Conservation (phyloP, 2,797 vertebrate genomes). For the Knipowitschia caucasica region DNA sequence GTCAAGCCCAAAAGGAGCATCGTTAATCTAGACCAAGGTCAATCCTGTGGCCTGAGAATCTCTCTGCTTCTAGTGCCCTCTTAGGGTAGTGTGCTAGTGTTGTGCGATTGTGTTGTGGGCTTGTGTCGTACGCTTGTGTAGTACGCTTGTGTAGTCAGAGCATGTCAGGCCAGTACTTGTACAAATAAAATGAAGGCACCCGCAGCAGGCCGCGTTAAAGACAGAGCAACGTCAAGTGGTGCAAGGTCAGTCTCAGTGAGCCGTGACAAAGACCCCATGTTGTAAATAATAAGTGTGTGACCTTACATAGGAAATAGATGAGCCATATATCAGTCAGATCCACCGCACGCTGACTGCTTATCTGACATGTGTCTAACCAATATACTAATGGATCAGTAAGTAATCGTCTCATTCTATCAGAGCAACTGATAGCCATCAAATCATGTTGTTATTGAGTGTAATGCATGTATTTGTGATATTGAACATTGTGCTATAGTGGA, state of each 20-base stretch:
- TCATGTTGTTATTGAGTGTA: too few species aligned
- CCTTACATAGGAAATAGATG: slow-evolving; percentile 52
- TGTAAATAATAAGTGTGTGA: slow-evolving; percentile 66
- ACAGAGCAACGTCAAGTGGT: slow-evolving; percentile 28
- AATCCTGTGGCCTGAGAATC: slow-evolving; percentile 18
- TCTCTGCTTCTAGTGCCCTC: slow-evolving; percentile 15
- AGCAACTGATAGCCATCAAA: not conserved
- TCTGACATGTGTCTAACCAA: slow-evolving; percentile 28
- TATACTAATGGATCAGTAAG: slow-evolving; percentile 1
- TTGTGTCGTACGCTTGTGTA: not conserved
- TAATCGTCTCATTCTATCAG: slow-evolving; percentile 5
- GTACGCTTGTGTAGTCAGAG: slow-evolving; percentile 5
- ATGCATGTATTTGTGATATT: too few species aligned
- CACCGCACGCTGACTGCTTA: slow-evolving; percentile 33
- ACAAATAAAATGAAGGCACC: slow-evolving; percentile 37
- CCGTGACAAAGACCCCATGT: slow-evolving; percentile 60
- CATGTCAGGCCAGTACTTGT: slow-evolving; percentile 7
- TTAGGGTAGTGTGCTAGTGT: not conserved
- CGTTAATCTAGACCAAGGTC: slow-evolving; percentile 60
- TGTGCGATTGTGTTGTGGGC: not conserved
- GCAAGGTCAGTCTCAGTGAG: slow-evolving; percentile 64
- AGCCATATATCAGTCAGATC: slow-evolving; percentile 53
- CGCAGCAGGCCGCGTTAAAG: slow-evolving; percentile 23
- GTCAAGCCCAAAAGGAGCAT: slow-evolving; percentile 37
- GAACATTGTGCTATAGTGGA: not conserved